These are phyloP conservation scores for Panurus biarmicus DNA, from an alignment of 2,113 vertebrate genomes.

Conservation along the genomic window DNA sequence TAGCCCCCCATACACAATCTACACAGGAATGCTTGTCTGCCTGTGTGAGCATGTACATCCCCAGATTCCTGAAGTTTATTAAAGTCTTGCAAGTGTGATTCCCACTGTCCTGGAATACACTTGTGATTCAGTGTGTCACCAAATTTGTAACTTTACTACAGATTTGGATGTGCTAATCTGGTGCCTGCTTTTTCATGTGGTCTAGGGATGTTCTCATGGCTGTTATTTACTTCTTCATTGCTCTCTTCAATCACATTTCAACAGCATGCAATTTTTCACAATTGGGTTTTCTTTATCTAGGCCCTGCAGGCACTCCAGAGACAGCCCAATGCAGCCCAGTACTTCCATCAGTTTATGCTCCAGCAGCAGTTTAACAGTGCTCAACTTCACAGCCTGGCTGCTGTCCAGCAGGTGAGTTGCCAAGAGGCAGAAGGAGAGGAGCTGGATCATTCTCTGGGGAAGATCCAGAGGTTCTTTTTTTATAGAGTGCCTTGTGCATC, in stretches of 20 bases:
- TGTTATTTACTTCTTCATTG: not conserved
- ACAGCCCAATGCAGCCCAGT: conserved; percentile 95
- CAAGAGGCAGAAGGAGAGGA: not conserved
- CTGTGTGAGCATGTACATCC: not conserved
- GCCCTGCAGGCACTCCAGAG: conserved; percentile 93
- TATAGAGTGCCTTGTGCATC: not conserved
- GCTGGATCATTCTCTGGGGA: not conserved
- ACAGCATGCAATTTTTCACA: not conserved
- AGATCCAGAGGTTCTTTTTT: not conserved
- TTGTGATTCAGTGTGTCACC: not conserved
- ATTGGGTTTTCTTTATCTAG: conserved; percentile 58
- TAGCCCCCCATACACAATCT: not conserved
- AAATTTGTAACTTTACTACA: not conserved
- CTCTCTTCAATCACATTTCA: not conserved
- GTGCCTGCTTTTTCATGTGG: not conserved
- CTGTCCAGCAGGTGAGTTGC: conserved; percentile 91
- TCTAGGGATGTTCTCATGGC: not conserved
- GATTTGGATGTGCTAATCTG: not conserved
- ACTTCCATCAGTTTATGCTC: conserved; percentile 97
- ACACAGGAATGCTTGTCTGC: not conserved
- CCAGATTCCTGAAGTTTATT: not conserved
- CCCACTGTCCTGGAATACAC: not conserved
- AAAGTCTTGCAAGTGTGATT: not conserved
- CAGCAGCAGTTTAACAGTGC: conserved; percentile 96
- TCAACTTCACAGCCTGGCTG: conserved; percentile 93